phyloP scores from a whole-genome alignment of 2,113 vertebrate genomes.

The Aegypius monachus region DNA sequence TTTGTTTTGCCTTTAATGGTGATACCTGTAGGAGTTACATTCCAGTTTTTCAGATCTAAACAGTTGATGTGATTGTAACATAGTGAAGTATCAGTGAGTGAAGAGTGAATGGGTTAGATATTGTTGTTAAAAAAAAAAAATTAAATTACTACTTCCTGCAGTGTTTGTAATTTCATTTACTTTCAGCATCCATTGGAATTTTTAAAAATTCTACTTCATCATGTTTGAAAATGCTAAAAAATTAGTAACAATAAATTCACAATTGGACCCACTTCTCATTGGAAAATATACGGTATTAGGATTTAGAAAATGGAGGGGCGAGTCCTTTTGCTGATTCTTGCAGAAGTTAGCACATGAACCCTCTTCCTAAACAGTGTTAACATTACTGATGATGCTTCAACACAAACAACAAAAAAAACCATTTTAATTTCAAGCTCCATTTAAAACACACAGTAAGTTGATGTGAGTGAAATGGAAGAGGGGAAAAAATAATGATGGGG shows the following conservation, averaged over 20 bases:
- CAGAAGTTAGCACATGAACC: background rate
- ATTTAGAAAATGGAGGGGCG: background rate
- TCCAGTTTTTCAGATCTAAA: background rate
- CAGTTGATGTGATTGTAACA: background rate
- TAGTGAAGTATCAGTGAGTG: background rate
- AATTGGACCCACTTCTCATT: background rate
- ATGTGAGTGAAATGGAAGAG: background rate
- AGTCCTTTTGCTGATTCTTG: background rate
- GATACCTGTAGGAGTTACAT: background rate
- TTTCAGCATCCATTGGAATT: background rate
- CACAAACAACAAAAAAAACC: background rate
- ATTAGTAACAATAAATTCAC: background rate
- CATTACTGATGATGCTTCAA: background rate
- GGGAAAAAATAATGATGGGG: background rate
- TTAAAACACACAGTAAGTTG: background rate
- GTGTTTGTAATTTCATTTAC: background rate
- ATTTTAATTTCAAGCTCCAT: background rate
- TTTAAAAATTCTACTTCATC: background rate
- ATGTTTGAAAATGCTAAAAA: background rate
- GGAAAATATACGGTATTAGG: background rate
- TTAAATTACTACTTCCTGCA: background rate
- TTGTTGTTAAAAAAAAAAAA: background rate
- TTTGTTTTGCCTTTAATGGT: background rate
- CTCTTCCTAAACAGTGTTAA: background rate
- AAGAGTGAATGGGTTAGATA: background rate